Base-by-base conservation (phyloP, 2,888 invertebrate genomes). In the Ophioninae sp. region DNA sequence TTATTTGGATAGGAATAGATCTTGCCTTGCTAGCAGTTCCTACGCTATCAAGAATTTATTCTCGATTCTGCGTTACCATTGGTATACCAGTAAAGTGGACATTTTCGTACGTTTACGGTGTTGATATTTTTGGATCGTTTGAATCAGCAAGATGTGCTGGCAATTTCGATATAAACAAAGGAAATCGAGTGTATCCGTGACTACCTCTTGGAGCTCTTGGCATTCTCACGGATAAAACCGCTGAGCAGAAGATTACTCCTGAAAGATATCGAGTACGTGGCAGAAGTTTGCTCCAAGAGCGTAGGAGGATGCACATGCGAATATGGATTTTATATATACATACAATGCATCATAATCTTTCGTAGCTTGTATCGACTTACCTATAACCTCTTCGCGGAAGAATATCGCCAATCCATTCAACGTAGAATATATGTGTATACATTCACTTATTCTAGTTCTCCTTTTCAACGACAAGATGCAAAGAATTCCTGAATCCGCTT, bases 141-240 rank as follows among this genome's bases (percentile, higher is more conserved):
- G 37, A 74, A 50, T 44, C 2, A 64, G 50, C 37, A 44, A 59
- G 59, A 68, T 57, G 13, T 17, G 20, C 21, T 59, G n/a, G 23
- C 23, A 50, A 23, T 64, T 64, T 73, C 41, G 59, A 50, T 17
- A 67, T 62, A 67, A 37, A 23, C 50, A 65, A 67, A 69, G 41
- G 50, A 59, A 70, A 65, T 68, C 50, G 21, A 37, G 72, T 79
- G 82, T 50, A 65, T 75, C 81, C 67, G 67, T 79, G 67, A 73
- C 72, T 72, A 39, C 41, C 44, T 44, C 37, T 17, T 79, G 72
- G 79, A 77, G 76, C 79, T 39, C 70, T 72, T 76, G 85, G 87
- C 88, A 86, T 84, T 86, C 85, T 76, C 77, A 84, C 82, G 85
- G 64, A 80, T 74, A 72, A 79, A 83, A 68, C 68, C 65, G 57